Base-by-base conservation (phyloP, 1,140 invertebrate genomes). In the Spodoptera litura region DNA sequence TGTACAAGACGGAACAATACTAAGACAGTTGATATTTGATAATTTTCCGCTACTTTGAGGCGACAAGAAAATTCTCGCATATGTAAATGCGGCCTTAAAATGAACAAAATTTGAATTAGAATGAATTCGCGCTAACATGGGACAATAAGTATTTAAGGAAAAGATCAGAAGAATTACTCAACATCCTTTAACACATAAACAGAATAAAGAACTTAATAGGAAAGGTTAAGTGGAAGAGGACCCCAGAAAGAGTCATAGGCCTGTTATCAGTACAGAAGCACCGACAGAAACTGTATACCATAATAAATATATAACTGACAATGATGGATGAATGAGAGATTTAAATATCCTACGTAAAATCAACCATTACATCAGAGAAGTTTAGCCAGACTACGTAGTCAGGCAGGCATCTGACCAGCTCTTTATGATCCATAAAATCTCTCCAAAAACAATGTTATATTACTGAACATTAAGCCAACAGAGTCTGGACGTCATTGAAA, bases 361-460 rank as follows among this genome's bases (percentile, higher is more conserved):
- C 62, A 15, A 10, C 2, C 3, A 49, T 66, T 66, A 66, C 62
- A 66, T 49, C 62, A 66, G 38, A 64, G n/a, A 66, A 66, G 49
- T 20, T 49, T 12, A 49, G 15, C 62, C 38, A 66, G 15, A 66
- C 35, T 49, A 66, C 49, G 44, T 51, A 38, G 44, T 20, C 20
- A 49, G 20, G 58, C 62, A 44, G 35, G 35, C 61, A 38, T 8
- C 59, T 35, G 15, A 64, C 35, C 35, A 20, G 62, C 38, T 11
- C 13, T 66, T 66, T 66, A 66, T 49, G 35, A 38, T 15, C n/a
- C 62, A 66, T 66, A 49, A 66, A 66, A 49, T 66, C 10, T 25
- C 44, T 66, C 10, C 38, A 49, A 66, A 66, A 66, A 66, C 62
- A 66, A 66, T 66, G 62, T 64, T 64, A 13, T 62, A 62, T 38